Evolutionary conservation across 2,113 vertebrate genomes (phyloP).

Genomic region (Psettodes erumei): DNA sequence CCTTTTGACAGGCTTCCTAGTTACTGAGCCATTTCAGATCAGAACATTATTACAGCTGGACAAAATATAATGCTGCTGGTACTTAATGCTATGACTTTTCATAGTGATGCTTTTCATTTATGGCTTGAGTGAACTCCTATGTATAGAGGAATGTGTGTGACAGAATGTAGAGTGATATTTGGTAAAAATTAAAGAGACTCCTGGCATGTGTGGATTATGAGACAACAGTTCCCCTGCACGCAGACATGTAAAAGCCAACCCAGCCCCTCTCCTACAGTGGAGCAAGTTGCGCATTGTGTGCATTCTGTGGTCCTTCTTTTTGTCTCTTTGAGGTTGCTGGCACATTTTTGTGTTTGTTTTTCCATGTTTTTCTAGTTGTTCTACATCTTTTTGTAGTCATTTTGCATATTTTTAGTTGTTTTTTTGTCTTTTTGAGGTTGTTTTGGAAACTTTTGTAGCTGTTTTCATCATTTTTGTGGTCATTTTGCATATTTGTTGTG

Average conservation of each 20-base stretch:
- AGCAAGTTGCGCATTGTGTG: too few relatives aligned
- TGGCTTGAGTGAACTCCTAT: too few relatives aligned
- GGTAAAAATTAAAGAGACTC: not conserved
- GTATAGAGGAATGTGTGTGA: not conserved
- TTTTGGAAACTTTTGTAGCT: too few relatives aligned
- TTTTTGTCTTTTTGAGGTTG: not conserved
- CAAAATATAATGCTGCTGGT: conserved; percentile 19
- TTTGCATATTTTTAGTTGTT: too few relatives aligned
- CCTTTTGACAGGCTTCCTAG: conserved; percentile 59
- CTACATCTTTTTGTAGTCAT: not conserved
- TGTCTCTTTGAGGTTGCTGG: too few relatives aligned
- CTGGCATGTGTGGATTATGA: not conserved
- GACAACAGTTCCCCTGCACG: not conserved
- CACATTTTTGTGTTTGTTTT: too few relatives aligned
- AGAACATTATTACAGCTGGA: conserved; percentile 26
- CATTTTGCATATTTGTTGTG: too few relatives aligned
- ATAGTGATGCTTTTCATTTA: conserved; percentile 4
- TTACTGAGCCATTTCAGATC: conserved; percentile 55
- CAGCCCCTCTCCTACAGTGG: too few relatives aligned
- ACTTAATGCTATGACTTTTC: not conserved
- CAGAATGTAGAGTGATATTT: not conserved
- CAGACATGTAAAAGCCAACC: not conserved
- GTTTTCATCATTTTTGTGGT: too few relatives aligned
- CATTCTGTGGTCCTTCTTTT: too few relatives aligned
- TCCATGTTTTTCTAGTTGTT: not conserved